A percentile compares a stretch with the other conserved stretches of the same genome.
These are phyloP conservation scores for Drosophila sucinea DNA, from an alignment of 1,140 invertebrate genomes.

Conservation along the genomic window DNA sequence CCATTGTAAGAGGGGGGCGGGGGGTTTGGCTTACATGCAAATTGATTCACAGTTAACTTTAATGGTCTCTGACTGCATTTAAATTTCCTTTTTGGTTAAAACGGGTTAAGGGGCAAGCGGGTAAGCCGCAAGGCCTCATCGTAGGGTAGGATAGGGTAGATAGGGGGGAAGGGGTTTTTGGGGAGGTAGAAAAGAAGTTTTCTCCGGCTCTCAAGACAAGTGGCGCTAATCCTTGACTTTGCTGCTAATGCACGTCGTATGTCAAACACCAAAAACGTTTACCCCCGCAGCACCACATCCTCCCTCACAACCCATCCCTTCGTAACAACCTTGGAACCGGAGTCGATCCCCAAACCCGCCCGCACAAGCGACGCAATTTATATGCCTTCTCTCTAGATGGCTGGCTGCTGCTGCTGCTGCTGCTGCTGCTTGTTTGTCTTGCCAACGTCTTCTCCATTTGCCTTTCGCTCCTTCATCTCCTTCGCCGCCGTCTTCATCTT, in stretches of 20 bases:
- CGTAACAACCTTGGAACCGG: not conserved
- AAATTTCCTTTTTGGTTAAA: constrained; percentile 39
- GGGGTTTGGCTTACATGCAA: constrained; percentile 32
- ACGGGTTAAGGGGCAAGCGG: not conserved
- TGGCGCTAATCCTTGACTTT: constrained; percentile 81
- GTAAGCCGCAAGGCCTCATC: not conserved
- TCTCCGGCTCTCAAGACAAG: constrained; percentile 66
- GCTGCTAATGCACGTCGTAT: constrained; percentile 81
- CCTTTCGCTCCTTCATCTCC: constrained; percentile 21
- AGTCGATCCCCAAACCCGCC: constrained; percentile 3
- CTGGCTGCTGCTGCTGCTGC: constrained; percentile 36
- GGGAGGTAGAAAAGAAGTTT: not conserved
- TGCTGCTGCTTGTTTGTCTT: constrained; percentile 65
- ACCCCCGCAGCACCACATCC: constrained; percentile 30
- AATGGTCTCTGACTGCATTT: constrained; percentile 64
- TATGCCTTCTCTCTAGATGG: constrained; percentile 61
- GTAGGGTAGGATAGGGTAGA: not conserved
- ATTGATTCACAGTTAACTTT: constrained; percentile 70
- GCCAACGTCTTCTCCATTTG: constrained; percentile 53
- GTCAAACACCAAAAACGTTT: constrained; percentile 81
- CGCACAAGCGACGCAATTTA: constrained; percentile 73
- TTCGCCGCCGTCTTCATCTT: not conserved
- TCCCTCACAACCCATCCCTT: not conserved
- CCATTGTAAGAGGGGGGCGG: not conserved
- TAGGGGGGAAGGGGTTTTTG: not conserved